Base-by-base conservation (phyloP, 23 tunicate genomes). In the Trididemnum clinides region DNA sequence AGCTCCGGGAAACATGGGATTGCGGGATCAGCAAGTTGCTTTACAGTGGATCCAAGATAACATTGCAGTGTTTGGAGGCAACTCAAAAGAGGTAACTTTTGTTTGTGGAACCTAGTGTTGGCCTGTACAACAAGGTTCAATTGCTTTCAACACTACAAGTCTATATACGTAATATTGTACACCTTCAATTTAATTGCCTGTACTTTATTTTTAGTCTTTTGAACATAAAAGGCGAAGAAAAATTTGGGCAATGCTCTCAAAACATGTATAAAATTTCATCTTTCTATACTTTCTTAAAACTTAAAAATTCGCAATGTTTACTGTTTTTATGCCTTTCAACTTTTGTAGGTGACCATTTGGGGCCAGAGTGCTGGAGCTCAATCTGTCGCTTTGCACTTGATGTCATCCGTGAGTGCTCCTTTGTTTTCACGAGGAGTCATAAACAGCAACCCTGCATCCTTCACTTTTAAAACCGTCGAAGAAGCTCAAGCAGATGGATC, bases 281-380 rank as follows among this genome's bases (percentile, higher is more conserved):
- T n/a, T n/a, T n/a, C n/a, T n/a, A n/a, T n/a, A n/a, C n/a, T n/a
- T n/a, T n/a, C n/a, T n/a, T n/a, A n/a, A n/a, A n/a, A n/a, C n/a
- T n/a, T n/a, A n/a, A n/a, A n/a, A n/a, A n/a, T n/a, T n/a, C n/a
- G n/a, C n/a, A n/a, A n/a, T n/a, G n/a, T n/a, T n/a, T n/a, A n/a
- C n/a, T n/a, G n/a, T n/a, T n/a, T n/a, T n/a, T n/a, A n/a, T n/a
- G n/a, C n/a, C n/a, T n/a, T n/a, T n/a, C n/a, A n/a, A n/a, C 10
- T 50, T 70, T 64, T 62, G 1, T 27, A 90, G 95, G 86, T 90
- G 2, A 90, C 95, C 2, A 85, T 90, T 5, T 90, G 78, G 49
- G 95, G 95, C 20, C 89, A 90, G 57, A 90, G 95, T 69, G 95
- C 95, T 4, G 95, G 95, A 0, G 95, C 89, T 0, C 95, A 90